phyloP scores from a whole-genome alignment of 2,113 vertebrate genomes.

The Laterallus jamaicensis region DNA sequence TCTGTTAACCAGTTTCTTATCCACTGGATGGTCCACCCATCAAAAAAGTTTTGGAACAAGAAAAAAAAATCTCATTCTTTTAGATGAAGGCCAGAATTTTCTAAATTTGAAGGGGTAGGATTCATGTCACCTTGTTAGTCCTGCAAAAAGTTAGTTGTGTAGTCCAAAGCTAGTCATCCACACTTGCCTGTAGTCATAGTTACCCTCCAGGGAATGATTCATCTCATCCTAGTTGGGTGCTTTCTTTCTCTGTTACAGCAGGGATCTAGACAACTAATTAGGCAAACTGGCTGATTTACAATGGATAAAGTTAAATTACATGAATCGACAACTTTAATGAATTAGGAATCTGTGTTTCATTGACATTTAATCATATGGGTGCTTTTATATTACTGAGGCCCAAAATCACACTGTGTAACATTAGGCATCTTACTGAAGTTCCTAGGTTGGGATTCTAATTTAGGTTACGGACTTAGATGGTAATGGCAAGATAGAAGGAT shows the following conservation, averaged over 20 bases:
- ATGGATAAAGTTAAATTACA: background rate
- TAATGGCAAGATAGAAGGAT: background rate
- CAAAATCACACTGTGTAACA: background rate
- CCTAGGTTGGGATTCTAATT: background rate
- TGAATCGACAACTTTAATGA: background rate
- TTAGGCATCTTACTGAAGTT: background rate
- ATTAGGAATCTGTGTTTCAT: background rate
- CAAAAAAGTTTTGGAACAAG: background rate
- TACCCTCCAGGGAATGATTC: background rate
- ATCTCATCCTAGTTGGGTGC: background rate
- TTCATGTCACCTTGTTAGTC: background rate
- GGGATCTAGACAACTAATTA: conserved; percentile 11
- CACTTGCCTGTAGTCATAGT: background rate
- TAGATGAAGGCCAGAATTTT: background rate
- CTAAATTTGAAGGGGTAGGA: background rate
- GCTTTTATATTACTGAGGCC: background rate
- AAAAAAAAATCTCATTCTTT: background rate
- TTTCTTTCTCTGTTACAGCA: background rate
- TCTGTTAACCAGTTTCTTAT: too few relatives aligned
- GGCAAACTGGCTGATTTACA: background rate
- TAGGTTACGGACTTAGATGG: background rate
- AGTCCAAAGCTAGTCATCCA: background rate
- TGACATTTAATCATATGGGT: background rate
- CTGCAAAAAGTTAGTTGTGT: background rate
- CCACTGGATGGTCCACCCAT: too few relatives aligned